Percentiles rank a stretch among this genome's conserved stretches.
Evolutionary conservation across 2,113 vertebrate species (phyloP).

Genomic region (Lepus americanus): DNA sequence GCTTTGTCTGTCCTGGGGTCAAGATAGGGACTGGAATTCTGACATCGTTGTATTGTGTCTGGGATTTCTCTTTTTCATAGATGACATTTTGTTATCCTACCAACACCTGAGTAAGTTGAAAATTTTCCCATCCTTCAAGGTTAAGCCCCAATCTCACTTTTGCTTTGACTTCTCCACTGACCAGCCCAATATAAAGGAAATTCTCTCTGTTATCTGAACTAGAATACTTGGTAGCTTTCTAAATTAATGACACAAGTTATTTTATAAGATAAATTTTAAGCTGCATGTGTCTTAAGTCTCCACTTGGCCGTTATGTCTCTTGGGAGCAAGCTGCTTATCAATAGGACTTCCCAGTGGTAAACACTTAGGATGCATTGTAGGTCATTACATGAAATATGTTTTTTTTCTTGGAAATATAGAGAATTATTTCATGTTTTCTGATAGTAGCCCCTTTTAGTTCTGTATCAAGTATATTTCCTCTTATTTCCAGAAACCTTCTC

Average conservation of each 20-base stretch:
- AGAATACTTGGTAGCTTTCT: not conserved
- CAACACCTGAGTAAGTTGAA: not conserved
- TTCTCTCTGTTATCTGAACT: not conserved
- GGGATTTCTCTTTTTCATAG: not conserved
- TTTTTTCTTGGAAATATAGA: not conserved
- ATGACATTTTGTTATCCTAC: not conserved
- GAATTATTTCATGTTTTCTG: not conserved
- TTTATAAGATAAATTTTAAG: not conserved
- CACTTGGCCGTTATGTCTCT: not conserved
- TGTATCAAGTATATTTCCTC: not conserved
- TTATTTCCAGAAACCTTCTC: conserved; percentile 43
- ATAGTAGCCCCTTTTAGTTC: not conserved
- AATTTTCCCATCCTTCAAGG: not conserved
- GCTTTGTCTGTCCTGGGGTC: not conserved
- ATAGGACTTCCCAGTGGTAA: not conserved
- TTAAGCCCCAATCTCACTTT: not conserved
- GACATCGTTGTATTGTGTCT: not conserved
- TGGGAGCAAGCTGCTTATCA: not conserved
- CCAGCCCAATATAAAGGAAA: not conserved
- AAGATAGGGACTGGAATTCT: not conserved
- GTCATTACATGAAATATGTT: not conserved
- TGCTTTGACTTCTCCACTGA: conserved; percentile 3
- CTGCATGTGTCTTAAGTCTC: not conserved
- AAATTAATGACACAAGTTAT: not conserved
- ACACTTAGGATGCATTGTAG: not conserved